A percentile compares a stretch with the other conserved stretches of the same genome.
phyloP scores from a whole-genome alignment of 2,888 invertebrate genomes.

The Scaptomyza caliginosa region DNA sequence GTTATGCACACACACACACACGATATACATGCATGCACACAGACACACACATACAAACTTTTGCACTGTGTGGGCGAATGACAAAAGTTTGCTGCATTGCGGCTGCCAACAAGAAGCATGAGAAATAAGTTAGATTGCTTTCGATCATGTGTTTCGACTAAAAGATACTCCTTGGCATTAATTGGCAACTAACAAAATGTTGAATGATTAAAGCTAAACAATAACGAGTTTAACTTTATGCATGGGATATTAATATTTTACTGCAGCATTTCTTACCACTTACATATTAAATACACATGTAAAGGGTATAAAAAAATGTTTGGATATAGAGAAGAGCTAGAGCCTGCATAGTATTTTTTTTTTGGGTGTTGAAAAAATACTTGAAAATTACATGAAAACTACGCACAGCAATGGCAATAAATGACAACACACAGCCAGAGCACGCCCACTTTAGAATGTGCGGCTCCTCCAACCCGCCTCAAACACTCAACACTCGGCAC shows the following conservation, averaged over 20 bases:
- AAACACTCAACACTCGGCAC: slow-evolving; percentile 38
- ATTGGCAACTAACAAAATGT: too few relatives aligned
- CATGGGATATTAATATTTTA: too few relatives aligned
- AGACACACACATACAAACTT: slow-evolving; percentile 18
- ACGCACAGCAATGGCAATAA: slow-evolving; percentile 67
- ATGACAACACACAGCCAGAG: slow-evolving; percentile 55
- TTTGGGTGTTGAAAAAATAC: slow-evolving; percentile 58
- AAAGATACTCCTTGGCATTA: background rate
- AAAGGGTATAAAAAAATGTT: slow-evolving; percentile 42
- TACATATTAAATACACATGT: background rate
- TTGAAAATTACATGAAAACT: slow-evolving; percentile 72
- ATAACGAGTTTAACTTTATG: too few relatives aligned
- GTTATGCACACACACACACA: slow-evolving; percentile 41
- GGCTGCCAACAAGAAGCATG: slow-evolving; percentile 29
- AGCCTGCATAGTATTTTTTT: slow-evolving; percentile 17
- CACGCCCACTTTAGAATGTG: slow-evolving; percentile 29
- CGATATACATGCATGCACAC: slow-evolving; percentile 14
- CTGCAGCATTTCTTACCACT: too few relatives aligned
- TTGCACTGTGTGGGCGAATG: slow-evolving; percentile 32
- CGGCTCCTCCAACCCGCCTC: background rate
- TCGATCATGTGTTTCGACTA: background rate
- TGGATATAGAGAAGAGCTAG: background rate
- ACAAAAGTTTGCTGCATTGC: slow-evolving; percentile 60
- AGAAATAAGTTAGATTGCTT: slow-evolving; percentile 8
- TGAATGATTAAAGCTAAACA: too few relatives aligned